Base-by-base conservation (phyloP, 2,888 invertebrate genomes). In the Orthosia gracilis region DNA sequence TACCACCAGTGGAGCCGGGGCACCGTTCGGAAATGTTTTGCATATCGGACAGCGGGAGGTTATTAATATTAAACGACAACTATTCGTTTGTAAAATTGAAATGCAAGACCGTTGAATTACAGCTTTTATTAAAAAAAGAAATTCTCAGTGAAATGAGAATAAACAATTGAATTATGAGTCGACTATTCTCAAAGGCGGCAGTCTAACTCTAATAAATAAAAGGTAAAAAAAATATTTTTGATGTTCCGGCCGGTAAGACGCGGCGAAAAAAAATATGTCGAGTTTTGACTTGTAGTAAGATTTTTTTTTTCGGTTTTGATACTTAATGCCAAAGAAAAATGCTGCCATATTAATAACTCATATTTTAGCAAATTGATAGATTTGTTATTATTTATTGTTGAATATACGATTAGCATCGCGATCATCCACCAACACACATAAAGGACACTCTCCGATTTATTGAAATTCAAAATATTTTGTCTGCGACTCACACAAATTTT, bases 61-160 rank as follows among this genome's bases (percentile, higher is more conserved):
- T 69, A 69, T 69, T 69, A n/a, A 72, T 45, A 50, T 69, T n/a
- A 45, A 49, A 57, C 18, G 21, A 47, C 21, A 31, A 47, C 26
- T 67, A 55, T 21, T 47, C 15, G 18, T 31, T 55, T 18, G 47
- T 55, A 12, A 45, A 66, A 69, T 18, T 55, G 21, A 49, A 52
- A 62, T 49, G 23, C 15, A 57, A 52, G 45, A 71, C 15, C n/a
- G n/a, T 23, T 21, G 11, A n/a, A 54, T 23, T 21, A 21, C 23
- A 15, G 21, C 12, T 54, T 73, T 59, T 23, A 54, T n/a, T n/a
- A n/a, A n/a, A n/a, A n/a, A n/a, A n/a, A 21, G 55, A 40, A 57
- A 49, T 71, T 49, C 31, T 23, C 31, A 47, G 31, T 40, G 15
- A 23, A 11, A 49, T 23, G 18, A 23, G 11, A 49, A n/a, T 12